Evolutionary conservation across 2,113 vertebrate species (phyloP).

Genomic region (Pterocles gutturalis): DNA sequence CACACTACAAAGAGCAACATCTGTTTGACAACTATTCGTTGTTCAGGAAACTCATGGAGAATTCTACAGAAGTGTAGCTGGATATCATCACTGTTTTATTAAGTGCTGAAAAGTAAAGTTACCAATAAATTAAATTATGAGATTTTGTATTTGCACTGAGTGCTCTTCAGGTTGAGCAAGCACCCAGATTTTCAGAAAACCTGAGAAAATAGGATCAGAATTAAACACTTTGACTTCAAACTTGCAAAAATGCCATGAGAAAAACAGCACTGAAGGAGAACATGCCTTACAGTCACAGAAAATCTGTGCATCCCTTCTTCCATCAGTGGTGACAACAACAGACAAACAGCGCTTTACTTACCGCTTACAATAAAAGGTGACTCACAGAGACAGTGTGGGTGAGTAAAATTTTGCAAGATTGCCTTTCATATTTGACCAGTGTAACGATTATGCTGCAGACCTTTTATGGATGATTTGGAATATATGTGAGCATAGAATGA

Average conservation of each 20-base stretch:
- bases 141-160: not conserved
- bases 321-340: not conserved
- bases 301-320: not conserved
- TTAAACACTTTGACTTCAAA: not conserved
- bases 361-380: constrained; percentile 21
- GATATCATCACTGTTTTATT: not conserved
- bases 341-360: not conserved
- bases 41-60: not conserved
- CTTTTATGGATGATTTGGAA: constrained; percentile 29
- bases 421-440: constrained; percentile 11
- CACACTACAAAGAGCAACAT: not conserved
- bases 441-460: not conserved
- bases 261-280: not conserved
- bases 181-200: not conserved
- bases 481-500: not conserved
- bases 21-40: not conserved
- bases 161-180: not conserved
- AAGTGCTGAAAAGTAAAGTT: not conserved
- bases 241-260: not conserved
- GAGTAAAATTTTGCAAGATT: not conserved
- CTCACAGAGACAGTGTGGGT: not conserved
- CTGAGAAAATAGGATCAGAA: not conserved
- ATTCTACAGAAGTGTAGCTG: not conserved
- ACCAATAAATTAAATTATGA: not conserved
- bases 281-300: not conserved